Percentiles rank a stretch among this genome's conserved stretches.
Conservation (phyloP, 2,888 invertebrate genomes). For the Zaprionus obscuricornis region DNA sequence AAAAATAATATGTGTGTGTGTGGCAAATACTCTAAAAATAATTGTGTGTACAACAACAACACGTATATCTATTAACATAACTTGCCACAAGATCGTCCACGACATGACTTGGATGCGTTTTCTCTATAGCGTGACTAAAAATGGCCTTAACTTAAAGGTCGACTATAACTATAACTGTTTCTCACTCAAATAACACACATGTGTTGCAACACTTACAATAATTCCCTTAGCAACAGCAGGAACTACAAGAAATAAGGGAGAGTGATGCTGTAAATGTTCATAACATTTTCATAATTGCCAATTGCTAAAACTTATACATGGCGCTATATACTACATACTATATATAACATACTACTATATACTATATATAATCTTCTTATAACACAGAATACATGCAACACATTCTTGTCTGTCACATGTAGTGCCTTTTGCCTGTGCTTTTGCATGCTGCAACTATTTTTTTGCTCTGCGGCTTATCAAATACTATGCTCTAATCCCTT, state of each 20-base stretch:
- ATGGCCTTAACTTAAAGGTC: constrained; percentile 39
- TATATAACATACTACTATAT: constrained; percentile 9
- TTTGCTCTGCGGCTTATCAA: too few relatives aligned
- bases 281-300: background rate
- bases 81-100: too few relatives aligned
- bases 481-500: constrained; percentile 4
- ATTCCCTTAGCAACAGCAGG: constrained; percentile 28
- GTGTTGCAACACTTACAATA: too few relatives aligned
- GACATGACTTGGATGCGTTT: constrained; percentile 1
- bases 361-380: background rate
- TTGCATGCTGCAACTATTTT: background rate
- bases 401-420: too few relatives aligned
- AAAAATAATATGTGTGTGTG: too few relatives aligned
- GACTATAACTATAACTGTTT: too few relatives aligned
- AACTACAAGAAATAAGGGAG: constrained; percentile 13
- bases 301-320: background rate
- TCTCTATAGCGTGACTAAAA: constrained; percentile 58
- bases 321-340: constrained; percentile 3
- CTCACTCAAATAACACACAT: constrained; percentile 34
- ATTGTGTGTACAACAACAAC: background rate
- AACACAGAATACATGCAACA: background rate
- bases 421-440: constrained; percentile 3
- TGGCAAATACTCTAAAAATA: constrained; percentile 40
- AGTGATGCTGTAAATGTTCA: background rate
- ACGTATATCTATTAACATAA: constrained; percentile 25